phyloP scores from a whole-genome alignment of 2,113 vertebrate species.

The Cephalophus harveyi region DNA sequence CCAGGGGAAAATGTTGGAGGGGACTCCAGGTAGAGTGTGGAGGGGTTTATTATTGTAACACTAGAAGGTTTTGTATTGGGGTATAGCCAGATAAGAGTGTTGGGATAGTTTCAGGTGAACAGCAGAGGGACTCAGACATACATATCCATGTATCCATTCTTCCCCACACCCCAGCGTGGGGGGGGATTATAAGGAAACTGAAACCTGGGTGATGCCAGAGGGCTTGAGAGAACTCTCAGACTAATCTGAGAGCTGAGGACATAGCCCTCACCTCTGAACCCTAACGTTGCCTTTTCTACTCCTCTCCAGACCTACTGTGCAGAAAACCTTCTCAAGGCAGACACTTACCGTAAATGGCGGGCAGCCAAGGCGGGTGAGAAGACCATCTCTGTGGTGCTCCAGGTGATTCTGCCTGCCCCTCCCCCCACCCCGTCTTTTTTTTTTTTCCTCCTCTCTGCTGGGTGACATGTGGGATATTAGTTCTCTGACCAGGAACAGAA shows the following conservation, averaged over 20 bases:
- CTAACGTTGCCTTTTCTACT: neutral
- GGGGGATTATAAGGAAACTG: neutral
- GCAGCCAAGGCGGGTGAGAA: no score
- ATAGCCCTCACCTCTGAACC: neutral
- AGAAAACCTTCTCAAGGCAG: conserved; percentile 89
- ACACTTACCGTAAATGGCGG: conserved; percentile 93
- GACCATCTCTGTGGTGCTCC: conserved; percentile 88
- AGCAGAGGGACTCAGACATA: neutral
- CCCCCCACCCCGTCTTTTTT: no score
- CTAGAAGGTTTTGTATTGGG: neutral
- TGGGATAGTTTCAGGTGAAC: neutral
- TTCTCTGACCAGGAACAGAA: fast-evolving
- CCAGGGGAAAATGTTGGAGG: neutral
- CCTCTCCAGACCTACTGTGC: conserved; percentile 87
- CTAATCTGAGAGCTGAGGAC: neutral
- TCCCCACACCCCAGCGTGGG: neutral
- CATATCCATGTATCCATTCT: neutral
- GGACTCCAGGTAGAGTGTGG: neutral
- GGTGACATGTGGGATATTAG: neutral
- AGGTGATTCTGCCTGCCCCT: conserved; percentile 75
- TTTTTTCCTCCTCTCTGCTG: neutral
- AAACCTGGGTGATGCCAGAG: neutral
- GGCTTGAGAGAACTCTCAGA: neutral
- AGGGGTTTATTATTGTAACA: neutral
- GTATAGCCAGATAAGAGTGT: no score